Percentiles rank a stretch among this genome's conserved stretches.
phyloP scores from a whole-genome alignment of 2,113 vertebrate species.

The Synodontis membranacea region DNA sequence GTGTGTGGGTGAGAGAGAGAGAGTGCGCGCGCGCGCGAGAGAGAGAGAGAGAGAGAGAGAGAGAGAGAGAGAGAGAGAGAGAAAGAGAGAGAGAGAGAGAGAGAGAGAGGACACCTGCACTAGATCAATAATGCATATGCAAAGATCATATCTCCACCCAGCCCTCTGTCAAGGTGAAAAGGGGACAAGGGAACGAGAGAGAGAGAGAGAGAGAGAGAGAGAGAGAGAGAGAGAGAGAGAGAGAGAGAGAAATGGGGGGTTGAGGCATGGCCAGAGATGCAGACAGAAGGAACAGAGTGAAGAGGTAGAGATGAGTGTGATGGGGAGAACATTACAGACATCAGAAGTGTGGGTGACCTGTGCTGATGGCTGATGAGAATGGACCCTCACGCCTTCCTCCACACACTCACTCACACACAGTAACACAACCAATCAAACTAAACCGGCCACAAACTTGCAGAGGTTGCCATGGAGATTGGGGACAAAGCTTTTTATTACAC shows the following conservation, averaged over 20 bases:
- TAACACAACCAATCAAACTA: slow-evolving; percentile 41
- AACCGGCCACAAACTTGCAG: slow-evolving; percentile 4
- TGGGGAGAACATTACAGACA: slow-evolving; percentile 30
- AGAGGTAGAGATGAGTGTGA: slow-evolving; percentile 36
- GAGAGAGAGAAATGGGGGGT: not conserved
- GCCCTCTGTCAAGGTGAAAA: slow-evolving; percentile 56
- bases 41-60: slow-evolving; percentile 10
- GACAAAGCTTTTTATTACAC: slow-evolving; percentile 43
- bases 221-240: slow-evolving; percentile 13
- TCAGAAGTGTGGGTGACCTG: slow-evolving; percentile 33
- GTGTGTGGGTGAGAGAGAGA: not conserved
- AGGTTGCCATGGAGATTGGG: slow-evolving; percentile 46
- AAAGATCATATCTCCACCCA: slow-evolving; percentile 51
- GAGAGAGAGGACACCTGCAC: slow-evolving; percentile 30
- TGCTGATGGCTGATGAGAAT: slow-evolving; percentile 49
- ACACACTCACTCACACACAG: slow-evolving; percentile 44
- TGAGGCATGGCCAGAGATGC: not conserved
- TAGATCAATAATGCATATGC: slow-evolving; percentile 57
- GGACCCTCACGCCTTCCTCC: slow-evolving; percentile 30
- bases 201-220: not conserved
- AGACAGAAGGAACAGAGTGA: not conserved
- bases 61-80: slow-evolving; percentile 13
- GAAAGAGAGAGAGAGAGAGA: slow-evolving; percentile 5
- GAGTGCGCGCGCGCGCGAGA: slow-evolving; percentile 4
- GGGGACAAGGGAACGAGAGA: slow-evolving; percentile 12